Conservation (phyloP, 2,113 vertebrate species). For the Lota lota region DNA sequence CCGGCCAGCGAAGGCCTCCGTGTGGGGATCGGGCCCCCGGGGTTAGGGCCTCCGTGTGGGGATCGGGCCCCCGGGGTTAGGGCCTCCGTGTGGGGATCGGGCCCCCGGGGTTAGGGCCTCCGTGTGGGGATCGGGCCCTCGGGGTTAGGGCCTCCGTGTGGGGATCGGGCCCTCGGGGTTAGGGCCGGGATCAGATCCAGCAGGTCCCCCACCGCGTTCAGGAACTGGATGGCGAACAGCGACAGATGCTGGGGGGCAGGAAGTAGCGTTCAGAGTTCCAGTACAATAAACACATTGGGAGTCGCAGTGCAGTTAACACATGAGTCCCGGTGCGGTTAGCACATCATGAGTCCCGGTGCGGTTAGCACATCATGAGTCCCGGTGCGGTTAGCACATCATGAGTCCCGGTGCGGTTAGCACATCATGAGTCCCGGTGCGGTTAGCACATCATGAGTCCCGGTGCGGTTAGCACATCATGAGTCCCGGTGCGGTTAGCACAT, state of each 20-base stretch:
- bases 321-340: too few species aligned
- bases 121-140: neutral
- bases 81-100: conserved; percentile 17
- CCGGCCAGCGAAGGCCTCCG: conserved; percentile 59
- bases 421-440: too few species aligned
- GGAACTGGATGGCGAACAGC: conserved; percentile 79
- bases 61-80: conserved; percentile 51
- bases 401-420: too few species aligned
- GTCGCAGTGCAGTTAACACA: too few species aligned
- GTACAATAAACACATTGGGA: too few species aligned
- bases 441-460: too few species aligned
- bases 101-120: conserved; percentile 29
- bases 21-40: conserved; percentile 17
- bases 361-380: too few species aligned
- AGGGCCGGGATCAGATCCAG: conserved; percentile 86
- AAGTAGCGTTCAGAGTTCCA: conserved; percentile 21
- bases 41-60: conserved; percentile 56
- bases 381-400: too few species aligned
- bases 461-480: too few species aligned
- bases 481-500: too few species aligned
- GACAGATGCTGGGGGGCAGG: conserved; percentile 74
- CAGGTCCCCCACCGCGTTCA: conserved; percentile 85
- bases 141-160: conserved; percentile 25
- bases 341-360: too few species aligned
- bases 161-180: conserved; percentile 39